Percentiles rank a stretch among this genome's conserved stretches.
Evolutionary conservation across 2,888 invertebrate species (phyloP).

Genomic region (Tachina fera): DNA sequence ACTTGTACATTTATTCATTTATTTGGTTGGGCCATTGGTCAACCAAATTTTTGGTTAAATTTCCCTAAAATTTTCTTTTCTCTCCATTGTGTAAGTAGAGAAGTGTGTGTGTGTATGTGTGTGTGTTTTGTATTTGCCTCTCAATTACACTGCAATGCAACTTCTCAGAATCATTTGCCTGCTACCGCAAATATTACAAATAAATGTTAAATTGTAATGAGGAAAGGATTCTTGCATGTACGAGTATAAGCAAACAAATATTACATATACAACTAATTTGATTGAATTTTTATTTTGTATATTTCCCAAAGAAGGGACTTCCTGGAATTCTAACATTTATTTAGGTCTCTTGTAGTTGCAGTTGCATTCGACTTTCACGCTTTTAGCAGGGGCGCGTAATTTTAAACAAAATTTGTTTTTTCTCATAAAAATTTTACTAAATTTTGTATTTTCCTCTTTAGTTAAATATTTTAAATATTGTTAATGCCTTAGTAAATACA

Average conservation of each 20-base stretch:
- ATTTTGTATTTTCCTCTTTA: not conserved
- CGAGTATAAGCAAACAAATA: conserved; percentile 1
- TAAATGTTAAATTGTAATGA: conserved; percentile 66
- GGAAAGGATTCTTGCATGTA: conserved; percentile 61
- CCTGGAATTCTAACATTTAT: conserved; percentile 59
- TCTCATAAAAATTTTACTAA: not conserved
- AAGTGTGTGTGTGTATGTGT: conserved; percentile 23
- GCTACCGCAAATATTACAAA: conserved; percentile 74
- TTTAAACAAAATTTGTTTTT: conserved; percentile 35
- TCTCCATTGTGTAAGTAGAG: conserved; percentile 13
- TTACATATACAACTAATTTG: conserved; percentile 30
- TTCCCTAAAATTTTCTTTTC: conserved; percentile 43
- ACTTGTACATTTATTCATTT: conserved; percentile 13
- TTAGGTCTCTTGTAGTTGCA: conserved; percentile 36
- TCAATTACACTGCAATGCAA: conserved; percentile 48
- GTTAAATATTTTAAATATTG: conserved; percentile 4
- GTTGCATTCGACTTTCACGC: conserved; percentile 67
- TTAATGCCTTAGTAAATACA: conserved; percentile 53
- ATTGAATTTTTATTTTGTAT: conserved; percentile 5
- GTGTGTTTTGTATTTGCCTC: not conserved
- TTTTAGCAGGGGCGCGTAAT: conserved; percentile 65
- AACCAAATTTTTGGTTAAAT: conserved; percentile 58
- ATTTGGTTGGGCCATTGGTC: conserved; percentile 36
- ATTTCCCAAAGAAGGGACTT: conserved; percentile 11
- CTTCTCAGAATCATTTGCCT: conserved; percentile 74